Evolutionary conservation across 1,140 invertebrate species (phyloP).

Genomic region (Phymastichus coffea): DNA sequence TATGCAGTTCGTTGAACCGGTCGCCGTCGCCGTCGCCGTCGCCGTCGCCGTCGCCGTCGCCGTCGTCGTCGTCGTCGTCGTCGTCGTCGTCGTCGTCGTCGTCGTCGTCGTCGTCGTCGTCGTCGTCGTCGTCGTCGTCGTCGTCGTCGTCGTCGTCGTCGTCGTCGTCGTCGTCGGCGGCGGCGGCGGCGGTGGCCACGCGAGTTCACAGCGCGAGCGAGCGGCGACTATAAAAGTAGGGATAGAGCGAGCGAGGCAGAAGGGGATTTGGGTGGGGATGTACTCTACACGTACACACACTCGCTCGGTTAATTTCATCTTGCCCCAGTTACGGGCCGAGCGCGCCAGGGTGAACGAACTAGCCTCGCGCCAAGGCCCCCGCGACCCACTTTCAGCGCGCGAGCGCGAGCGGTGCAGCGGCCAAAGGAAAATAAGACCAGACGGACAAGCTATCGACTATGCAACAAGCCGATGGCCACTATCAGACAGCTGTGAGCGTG

Average conservation of each 20-base stretch:
- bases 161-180: too few relatives aligned
- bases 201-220: conserved; percentile 32
- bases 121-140: too few relatives aligned
- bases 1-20: conserved; percentile 55
- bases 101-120: too few relatives aligned
- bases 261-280: not conserved
- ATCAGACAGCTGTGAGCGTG: too few relatives aligned
- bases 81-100: too few relatives aligned
- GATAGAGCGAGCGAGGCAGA: conserved; percentile 1
- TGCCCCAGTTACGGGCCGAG: conserved; percentile 57
- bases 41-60: not conserved
- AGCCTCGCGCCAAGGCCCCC: conserved; percentile 58
- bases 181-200: conserved; percentile 25
- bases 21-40: conserved; percentile 30
- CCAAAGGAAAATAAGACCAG: too few relatives aligned
- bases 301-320: conserved; percentile 58
- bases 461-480: too few relatives aligned
- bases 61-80: too few relatives aligned
- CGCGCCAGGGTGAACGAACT: conserved; percentile 55
- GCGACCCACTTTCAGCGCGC: conserved; percentile 54
- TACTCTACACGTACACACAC: not conserved
- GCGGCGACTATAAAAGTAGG: conserved; percentile 14
- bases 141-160: too few relatives aligned
- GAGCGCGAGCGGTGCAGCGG: conserved; percentile 13
- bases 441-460: too few relatives aligned